Base-by-base conservation (phyloP, 2,888 invertebrate genomes). In the Zaprionus obscuricornis region DNA sequence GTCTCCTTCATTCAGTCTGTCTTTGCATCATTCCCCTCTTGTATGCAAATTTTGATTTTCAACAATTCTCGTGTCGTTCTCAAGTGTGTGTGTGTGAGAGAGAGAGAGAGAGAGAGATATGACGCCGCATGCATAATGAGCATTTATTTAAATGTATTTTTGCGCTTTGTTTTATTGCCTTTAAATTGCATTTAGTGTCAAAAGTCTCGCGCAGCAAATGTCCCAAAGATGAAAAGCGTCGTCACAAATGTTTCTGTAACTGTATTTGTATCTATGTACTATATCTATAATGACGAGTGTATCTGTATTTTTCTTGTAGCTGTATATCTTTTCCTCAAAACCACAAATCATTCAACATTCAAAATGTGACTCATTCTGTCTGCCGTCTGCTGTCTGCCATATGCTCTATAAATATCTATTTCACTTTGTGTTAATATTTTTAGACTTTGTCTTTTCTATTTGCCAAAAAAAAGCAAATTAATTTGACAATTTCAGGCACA, bases 181-280 rank as follows among this genome's bases (percentile, higher is more conserved):
- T 85, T 68, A 82, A 85, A 78, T 78, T 78, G 85, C 78, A 78
- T 74, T 78, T 85, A 78, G 78, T 85, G 78, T 85, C 78, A 78
- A 85, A 78, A 71, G 82, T 77, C 68, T 64, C 67, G 65, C 81
- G 40, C 71, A 45, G 63, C 69, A 79, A 83, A 73, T 57, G 52
- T 64, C 26, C 4, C 40, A 57, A 43, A 54, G 45, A 46, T n/a
- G n/a, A n/a, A n/a, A n/a, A n/a, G n/a, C n/a, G n/a, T n/a, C n/a
- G n/a, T n/a, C n/a, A n/a, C n/a, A n/a, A n/a, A n/a, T n/a, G n/a
- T n/a, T n/a, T n/a, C n/a, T n/a, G n/a, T n/a, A n/a, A n/a, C n/a
- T n/a, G n/a, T n/a, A n/a, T n/a, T n/a, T n/a, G n/a, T n/a, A n/a
- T n/a, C n/a, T n/a, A n/a, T n/a, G n/a, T n/a, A n/a, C n/a, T n/a